Evolutionary conservation across 2,888 invertebrate genomes (phyloP).

Genomic region (Agrotis puta): DNA sequence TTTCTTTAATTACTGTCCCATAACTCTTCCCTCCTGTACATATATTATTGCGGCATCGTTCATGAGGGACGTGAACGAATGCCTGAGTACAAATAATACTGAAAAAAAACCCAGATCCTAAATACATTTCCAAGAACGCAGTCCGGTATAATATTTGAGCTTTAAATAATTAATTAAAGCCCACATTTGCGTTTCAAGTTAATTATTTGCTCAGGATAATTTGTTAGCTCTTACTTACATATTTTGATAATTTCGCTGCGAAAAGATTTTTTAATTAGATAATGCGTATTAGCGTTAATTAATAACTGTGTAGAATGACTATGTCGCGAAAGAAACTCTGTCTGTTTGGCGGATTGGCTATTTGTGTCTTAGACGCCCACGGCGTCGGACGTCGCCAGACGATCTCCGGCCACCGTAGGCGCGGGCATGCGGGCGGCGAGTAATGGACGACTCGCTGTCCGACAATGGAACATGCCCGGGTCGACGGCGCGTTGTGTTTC

Average conservation of each 20-base stretch:
- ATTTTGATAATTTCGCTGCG: slow-evolving; percentile 1
- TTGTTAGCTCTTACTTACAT: slow-evolving; percentile 15
- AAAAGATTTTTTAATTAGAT: slow-evolving; percentile 49
- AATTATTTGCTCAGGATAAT: slow-evolving; percentile 60
- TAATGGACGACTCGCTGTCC: too few species aligned
- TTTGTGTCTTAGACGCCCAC: too few species aligned
- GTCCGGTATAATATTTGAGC: slow-evolving; percentile 53
- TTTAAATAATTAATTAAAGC: slow-evolving; percentile 42
- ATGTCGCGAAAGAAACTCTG: neutral
- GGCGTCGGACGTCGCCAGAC: too few species aligned
- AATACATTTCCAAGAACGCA: slow-evolving; percentile 20
- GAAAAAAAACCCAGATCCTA: neutral
- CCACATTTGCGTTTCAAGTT: slow-evolving; percentile 39
- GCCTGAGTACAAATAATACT: neutral
- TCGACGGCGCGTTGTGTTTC: too few species aligned
- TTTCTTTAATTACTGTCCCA: too few species aligned
- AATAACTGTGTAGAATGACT: neutral
- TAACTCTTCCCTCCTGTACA: too few species aligned
- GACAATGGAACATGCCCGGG: too few species aligned
- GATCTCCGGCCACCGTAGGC: too few species aligned
- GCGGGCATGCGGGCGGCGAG: too few species aligned
- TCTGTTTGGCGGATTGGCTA: too few species aligned
- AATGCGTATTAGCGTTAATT: slow-evolving; percentile 16
- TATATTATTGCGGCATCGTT: too few species aligned
- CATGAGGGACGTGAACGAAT: too few species aligned